A percentile compares a stretch with the other conserved stretches of the same genome.
These are phyloP conservation scores for Lasioglossum morio DNA, from an alignment of 2,888 invertebrate genomes.

Conservation along the genomic window DNA sequence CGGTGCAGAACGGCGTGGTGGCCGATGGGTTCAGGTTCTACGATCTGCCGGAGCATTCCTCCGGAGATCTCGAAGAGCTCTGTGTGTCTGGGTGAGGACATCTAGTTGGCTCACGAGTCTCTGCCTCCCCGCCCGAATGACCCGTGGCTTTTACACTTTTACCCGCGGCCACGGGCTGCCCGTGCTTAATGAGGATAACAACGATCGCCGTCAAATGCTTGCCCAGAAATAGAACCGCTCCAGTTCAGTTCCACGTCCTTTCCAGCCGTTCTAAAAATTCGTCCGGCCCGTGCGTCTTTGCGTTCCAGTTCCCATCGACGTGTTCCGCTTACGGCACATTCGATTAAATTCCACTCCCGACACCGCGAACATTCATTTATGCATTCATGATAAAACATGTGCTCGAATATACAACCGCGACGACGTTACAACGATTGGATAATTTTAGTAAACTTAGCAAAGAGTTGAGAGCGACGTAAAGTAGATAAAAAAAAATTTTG, in stretches of 20 bases:
- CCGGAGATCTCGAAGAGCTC: constrained; percentile 54
- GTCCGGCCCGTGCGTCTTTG: not conserved
- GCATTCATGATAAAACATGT: not conserved
- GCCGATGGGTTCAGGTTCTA: constrained; percentile 52
- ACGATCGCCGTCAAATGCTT: constrained; percentile 36
- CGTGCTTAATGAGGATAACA: constrained; percentile 49
- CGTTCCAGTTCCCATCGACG: not conserved
- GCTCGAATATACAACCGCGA: not conserved
- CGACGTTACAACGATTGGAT: too few relatives aligned
- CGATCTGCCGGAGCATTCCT: constrained; percentile 60
- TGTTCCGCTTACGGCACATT: not conserved
- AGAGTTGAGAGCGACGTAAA: too few relatives aligned
- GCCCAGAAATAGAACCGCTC: constrained; percentile 48
- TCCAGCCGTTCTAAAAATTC: constrained; percentile 37
- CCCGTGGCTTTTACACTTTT: constrained; percentile 54
- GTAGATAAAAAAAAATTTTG: too few relatives aligned
- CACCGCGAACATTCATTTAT: not conserved
- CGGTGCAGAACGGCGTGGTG: constrained; percentile 32
- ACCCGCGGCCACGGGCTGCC: constrained; percentile 21
- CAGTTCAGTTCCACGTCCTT: constrained; percentile 33
- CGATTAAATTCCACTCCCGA: not conserved
- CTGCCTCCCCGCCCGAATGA: constrained; percentile 20
- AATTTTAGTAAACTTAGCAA: too few relatives aligned
- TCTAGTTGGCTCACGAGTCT: constrained; percentile 16
- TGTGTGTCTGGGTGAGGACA: constrained; percentile 9